These are phyloP conservation scores for Adelosebastes latens DNA, from an alignment of 2,797 vertebrate species.

Conservation along the genomic window DNA sequence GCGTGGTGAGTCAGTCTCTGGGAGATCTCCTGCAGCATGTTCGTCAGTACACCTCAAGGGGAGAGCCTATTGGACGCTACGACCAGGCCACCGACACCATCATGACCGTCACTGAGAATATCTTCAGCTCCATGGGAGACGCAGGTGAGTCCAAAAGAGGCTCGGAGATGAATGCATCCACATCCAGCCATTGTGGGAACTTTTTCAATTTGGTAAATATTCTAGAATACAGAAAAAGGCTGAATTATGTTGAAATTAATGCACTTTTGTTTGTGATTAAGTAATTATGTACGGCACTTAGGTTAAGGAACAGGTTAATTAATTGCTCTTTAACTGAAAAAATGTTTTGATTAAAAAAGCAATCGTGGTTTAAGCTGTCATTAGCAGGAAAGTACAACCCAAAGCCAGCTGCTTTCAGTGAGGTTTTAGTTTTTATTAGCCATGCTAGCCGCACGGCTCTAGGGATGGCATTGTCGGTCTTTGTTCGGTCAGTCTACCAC, in stretches of 20 bases:
- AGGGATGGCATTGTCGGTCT: neutral
- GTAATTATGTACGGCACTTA: neutral
- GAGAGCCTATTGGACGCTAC: slow-evolving; percentile 96
- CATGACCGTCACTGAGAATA: slow-evolving; percentile 98
- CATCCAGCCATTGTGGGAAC: neutral
- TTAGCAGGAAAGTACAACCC: neutral
- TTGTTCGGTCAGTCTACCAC: neutral
- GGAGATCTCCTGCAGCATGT: slow-evolving; percentile 95
- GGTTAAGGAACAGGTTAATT: neutral
- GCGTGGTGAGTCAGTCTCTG: slow-evolving; percentile 93
- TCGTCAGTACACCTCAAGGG: slow-evolving; percentile 93
- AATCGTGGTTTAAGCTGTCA: neutral
- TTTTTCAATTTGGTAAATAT: neutral
- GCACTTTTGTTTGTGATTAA: neutral
- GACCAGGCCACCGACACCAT: slow-evolving; percentile 99
- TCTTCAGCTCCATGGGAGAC: slow-evolving; percentile 98
- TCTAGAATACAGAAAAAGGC: neutral
- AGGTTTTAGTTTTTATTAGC: neutral
- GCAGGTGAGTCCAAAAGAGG: slow-evolving; percentile 86
- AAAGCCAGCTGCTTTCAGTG: neutral
- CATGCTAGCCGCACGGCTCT: neutral
- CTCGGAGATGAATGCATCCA: neutral
- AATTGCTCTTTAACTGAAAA: neutral
- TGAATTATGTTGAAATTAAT: neutral
- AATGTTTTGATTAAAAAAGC: neutral